A percentile compares a stretch with the other conserved stretches of the same genome.
Conservation (phyloP, 2,113 vertebrate species). For the Gopherus evgoodei region DNA sequence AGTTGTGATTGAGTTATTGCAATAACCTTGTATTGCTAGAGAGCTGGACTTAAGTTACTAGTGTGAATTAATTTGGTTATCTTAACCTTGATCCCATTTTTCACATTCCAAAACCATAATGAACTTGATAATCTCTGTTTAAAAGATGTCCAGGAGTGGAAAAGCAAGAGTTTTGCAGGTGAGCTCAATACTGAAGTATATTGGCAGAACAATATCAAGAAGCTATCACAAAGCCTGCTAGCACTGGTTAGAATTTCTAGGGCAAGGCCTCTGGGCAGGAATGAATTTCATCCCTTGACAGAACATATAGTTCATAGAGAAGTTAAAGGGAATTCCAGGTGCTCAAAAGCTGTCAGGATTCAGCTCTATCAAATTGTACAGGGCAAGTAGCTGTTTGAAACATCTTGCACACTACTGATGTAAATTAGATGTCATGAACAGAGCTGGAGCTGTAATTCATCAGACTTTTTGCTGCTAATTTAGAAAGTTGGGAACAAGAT, state of each 20-base stretch:
- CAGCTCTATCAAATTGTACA: background rate
- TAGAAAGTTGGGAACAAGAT: background rate
- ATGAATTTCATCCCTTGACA: background rate
- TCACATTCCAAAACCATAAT: background rate
- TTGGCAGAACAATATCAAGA: background rate
- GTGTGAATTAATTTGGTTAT: background rate
- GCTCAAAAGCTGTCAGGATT: background rate
- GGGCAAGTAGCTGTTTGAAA: background rate
- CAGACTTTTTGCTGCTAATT: background rate
- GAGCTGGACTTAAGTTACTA: background rate
- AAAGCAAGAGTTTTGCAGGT: background rate
- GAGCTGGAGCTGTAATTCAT: background rate
- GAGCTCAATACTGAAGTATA: background rate
- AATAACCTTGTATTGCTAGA: background rate
- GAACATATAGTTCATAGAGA: accelerated
- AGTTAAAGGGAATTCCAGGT: background rate
- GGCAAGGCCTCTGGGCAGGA: background rate
- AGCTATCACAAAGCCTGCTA: background rate
- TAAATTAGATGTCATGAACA: background rate
- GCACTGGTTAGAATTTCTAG: background rate
- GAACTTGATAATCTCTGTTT: background rate
- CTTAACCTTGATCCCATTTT: background rate
- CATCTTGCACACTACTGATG: background rate
- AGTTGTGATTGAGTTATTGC: background rate
- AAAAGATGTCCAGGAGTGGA: background rate